Evolutionary conservation across 2,797 vertebrate genomes (phyloP), one percentile per base, ranked within the genome.

Genomic region (Crenuchus spilurus): DNA sequence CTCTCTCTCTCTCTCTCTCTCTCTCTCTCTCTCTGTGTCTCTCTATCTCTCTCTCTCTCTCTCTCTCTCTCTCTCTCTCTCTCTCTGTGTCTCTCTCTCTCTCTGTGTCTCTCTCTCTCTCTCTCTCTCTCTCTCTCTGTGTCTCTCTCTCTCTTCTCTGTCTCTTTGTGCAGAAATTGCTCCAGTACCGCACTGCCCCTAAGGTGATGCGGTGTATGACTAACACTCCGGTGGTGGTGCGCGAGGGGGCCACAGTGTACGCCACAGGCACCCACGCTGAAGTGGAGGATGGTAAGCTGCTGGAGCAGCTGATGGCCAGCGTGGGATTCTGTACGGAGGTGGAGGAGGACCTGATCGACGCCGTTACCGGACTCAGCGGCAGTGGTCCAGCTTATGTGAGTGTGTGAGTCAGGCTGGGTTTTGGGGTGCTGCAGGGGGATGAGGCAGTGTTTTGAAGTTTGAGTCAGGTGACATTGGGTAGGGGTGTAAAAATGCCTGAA

Each of bases 371-470:
- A 54, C 94, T 99, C 81, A 99, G 97, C 0, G 97, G 97, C 87
- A 99, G 97, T 0, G 96, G 97, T 2, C 97, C 97, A 18, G 97
- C 97, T 48, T 99, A 98, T 1, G 97, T 99, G 88, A 82, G 95
- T 85, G 65, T 75, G 83, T 93, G 54, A 94, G 93, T 69, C 22
- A 57, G 62, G 26, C 41, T 2, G 41, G 0, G 31, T 6, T 5
- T 11, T 3, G 8, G 14, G 41, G 2, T 28, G 6, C 16, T 4
- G 6, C 7, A 30, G 39, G 22, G 61, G 9, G 42, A 48, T 52
- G 58, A 49, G 35, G 49, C 35, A 37, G 35, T 4, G 35, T 37
- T 37, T 55, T 55, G 66, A 24, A 49, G 24, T 41, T 41, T 63
- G 57, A 28, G 49, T 13, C 22, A 5, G 14, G 14, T 65, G 16